These are phyloP conservation scores for Cochlearius cochlearius DNA, from an alignment of 2,113 vertebrate species.

Conservation along the genomic window DNA sequence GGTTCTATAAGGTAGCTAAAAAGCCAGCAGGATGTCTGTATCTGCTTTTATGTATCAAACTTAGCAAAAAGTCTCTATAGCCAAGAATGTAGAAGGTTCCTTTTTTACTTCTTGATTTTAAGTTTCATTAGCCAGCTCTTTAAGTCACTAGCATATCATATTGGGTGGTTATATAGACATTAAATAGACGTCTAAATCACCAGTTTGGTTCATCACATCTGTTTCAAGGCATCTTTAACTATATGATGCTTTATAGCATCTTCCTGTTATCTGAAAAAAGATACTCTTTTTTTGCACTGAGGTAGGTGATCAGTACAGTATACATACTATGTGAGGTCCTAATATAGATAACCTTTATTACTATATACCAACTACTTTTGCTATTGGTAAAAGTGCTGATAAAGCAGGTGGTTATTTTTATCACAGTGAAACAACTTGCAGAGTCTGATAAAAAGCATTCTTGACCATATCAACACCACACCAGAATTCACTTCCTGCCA, in stretches of 20 bases:
- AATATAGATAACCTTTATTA: not conserved
- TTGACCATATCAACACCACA: not conserved
- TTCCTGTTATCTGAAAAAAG: not conserved
- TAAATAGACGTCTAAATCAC: not conserved
- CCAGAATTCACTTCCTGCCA: not conserved
- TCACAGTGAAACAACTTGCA: not conserved
- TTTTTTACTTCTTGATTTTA: not conserved
- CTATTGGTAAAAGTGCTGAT: not conserved
- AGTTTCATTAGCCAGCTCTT: not conserved
- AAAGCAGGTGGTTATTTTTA: not conserved
- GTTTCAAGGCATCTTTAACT: not conserved
- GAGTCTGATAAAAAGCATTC: not conserved
- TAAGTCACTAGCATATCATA: not conserved
- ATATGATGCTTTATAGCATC: not conserved
- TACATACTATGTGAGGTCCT: not conserved
- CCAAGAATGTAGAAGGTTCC: not conserved
- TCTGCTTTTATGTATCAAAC: not conserved
- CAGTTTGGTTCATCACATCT: not conserved
- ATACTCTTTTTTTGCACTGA: not conserved
- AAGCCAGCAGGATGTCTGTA: not conserved
- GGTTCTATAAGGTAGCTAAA: not conserved
- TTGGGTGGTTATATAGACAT: not conserved
- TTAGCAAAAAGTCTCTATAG: not conserved
- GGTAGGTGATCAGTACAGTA: not conserved
- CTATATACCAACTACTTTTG: not conserved